Conservation (phyloP, 1,140 invertebrate genomes). For the Octopus bimaculoides region DNA sequence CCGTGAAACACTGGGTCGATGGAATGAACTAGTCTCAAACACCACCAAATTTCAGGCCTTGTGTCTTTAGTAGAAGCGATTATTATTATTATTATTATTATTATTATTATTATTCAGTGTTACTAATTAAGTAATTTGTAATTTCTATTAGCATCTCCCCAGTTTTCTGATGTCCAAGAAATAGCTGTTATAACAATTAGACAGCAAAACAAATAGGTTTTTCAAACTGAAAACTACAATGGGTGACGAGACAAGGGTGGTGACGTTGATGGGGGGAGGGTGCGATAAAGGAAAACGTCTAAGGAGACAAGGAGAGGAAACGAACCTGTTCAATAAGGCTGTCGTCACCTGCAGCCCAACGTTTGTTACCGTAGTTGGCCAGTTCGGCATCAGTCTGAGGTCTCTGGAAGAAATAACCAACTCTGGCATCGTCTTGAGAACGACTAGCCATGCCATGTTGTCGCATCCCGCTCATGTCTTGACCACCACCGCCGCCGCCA, state of each 20-base stretch:
- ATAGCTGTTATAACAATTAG: background rate
- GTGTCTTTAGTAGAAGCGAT: no score
- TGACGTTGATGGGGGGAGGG: background rate
- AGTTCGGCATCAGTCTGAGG: slow-evolving; percentile 74
- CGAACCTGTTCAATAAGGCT: slow-evolving; percentile 67
- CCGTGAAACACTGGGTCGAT: no score
- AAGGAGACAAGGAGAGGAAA: background rate
- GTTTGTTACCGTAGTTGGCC: slow-evolving; percentile 64
- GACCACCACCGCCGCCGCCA: background rate
- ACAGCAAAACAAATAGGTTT: background rate
- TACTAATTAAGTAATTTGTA: no score
- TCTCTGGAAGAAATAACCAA: slow-evolving; percentile 83
- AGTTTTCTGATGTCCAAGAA: no score
- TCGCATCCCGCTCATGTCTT: slow-evolving; percentile 40
- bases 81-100: no score
- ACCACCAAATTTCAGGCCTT: no score
- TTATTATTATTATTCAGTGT: no score
- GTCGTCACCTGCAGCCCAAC: slow-evolving; percentile 81
- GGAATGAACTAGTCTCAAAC: no score
- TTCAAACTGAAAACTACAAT: background rate
- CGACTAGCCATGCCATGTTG: slow-evolving; percentile 28
- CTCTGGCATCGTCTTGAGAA: slow-evolving; percentile 79
- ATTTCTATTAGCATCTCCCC: no score
- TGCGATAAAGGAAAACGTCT: background rate
- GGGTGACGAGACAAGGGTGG: background rate